These are phyloP conservation scores for Paradisaea rubra DNA, from an alignment of 2,113 vertebrate genomes.

Conservation along the genomic window DNA sequence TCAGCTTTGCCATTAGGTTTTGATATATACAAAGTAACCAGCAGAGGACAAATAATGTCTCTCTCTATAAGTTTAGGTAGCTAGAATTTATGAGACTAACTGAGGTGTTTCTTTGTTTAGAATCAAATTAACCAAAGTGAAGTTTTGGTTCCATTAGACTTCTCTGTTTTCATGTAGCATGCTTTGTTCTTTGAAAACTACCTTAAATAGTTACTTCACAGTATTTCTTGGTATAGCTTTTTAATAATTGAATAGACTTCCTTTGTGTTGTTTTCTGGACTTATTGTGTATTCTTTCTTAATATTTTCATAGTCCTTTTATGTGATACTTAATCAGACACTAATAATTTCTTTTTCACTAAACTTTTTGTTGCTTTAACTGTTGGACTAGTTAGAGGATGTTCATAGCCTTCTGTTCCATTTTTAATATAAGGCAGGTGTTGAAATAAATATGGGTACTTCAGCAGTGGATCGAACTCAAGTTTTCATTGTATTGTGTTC, in stretches of 20 bases:
- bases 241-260: background rate
- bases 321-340: background rate
- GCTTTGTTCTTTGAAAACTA: background rate
- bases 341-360: background rate
- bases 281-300: background rate
- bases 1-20: background rate
- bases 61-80: accelerated
- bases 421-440: background rate
- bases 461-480: background rate
- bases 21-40: background rate
- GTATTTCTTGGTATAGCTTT: background rate
- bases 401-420: background rate
- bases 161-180: background rate
- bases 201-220: background rate
- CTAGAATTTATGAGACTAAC: background rate
- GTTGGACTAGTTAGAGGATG: background rate
- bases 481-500: background rate
- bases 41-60: too few species aligned
- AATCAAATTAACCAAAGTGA: background rate
- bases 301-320: background rate
- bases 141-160: background rate
- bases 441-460: background rate
- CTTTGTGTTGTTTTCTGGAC: background rate
- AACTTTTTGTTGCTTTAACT: background rate
- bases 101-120: background rate